Base-by-base conservation (phyloP, 2,113 vertebrate genomes). In the Paramisgurnus dabryanus region DNA sequence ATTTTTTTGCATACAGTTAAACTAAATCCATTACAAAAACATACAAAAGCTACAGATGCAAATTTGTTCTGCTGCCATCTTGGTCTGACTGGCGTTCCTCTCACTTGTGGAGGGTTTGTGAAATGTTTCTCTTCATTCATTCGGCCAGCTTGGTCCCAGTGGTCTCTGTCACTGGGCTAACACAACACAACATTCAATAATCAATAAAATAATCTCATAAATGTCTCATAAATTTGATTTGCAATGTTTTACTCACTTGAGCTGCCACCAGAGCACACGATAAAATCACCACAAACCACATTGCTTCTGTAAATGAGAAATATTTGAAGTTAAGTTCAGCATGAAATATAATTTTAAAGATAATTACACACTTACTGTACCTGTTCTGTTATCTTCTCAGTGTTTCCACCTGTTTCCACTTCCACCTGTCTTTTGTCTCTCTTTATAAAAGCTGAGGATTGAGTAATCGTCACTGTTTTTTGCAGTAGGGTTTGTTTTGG, bases 361-460 rank as follows among this genome's bases (percentile, higher is more conserved):
- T 18, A 17, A 7, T 58, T 58, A 58, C 17, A 58, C 3, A 18
- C 7, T 7, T 5, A n/a, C n/a, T 58, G 60, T 76, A 76, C 66
- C 65, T 76, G 27, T 7, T 69, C 43, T 22, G 22, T 61, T 39
- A 40, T 6, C 41, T 64, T 18, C 22, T 55, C 50, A 67, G n/a
- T 8, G n/a, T 61, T 77, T 34, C 40, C 27, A 7, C 72, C 55
- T 5, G 49, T 45, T 64, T 71, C 67, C 18, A 15, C 17, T 43
- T 27, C 10, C 50, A 47, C 15, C 8, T 8, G 43, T 75, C 43
- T 34, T 55, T 43, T 18, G 22, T 67, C 27, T 49, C 17, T 74
- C 72, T 81, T 78, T 84, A 65, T 84, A 84, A 27, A 47, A 39
- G 39, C 41, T 10, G 50, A 22, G 3, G 7, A 4, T 81, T 84